A percentile compares a stretch with the other conserved stretches of the same genome.
Evolutionary conservation across 2,797 vertebrate species (phyloP).

Genomic region (Myotis findleyi): DNA sequence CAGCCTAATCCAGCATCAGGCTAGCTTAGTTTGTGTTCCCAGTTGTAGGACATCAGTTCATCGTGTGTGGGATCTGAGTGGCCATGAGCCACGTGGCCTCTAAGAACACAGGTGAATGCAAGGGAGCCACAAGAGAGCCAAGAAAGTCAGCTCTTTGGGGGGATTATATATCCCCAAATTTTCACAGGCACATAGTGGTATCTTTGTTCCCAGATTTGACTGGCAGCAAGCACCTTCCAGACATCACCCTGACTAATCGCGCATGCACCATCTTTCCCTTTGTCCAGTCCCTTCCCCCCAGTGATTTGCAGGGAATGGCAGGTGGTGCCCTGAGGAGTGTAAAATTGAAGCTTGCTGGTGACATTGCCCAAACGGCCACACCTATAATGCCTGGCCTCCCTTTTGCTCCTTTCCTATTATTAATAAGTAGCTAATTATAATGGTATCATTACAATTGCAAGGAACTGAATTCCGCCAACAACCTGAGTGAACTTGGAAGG

Average conservation of each 20-base stretch:
- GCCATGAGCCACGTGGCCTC: not conserved
- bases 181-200: not conserved
- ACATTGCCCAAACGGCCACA: not conserved
- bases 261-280: not conserved
- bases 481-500: not conserved
- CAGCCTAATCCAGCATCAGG: not conserved
- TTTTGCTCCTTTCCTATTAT: not conserved
- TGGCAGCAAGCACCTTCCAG: not conserved
- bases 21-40: not conserved
- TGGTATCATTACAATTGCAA: not conserved
- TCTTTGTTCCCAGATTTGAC: not conserved
- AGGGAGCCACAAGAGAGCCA: not conserved
- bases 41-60: not conserved
- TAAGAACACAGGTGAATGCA: not conserved
- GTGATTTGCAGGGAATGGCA: not conserved
- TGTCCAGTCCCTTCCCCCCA: not conserved
- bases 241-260: too few species aligned
- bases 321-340: not conserved
- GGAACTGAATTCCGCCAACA: not conserved
- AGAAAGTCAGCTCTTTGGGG: not conserved
- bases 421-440: not conserved
- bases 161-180: not conserved
- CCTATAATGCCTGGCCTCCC: not conserved
- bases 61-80: not conserved
- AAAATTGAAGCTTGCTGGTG: not conserved